A percentile compares a stretch with the other conserved stretches of the same genome.
Evolutionary conservation across 2,888 invertebrate genomes (phyloP).

Genomic region (Lithophane semibrunnea): DNA sequence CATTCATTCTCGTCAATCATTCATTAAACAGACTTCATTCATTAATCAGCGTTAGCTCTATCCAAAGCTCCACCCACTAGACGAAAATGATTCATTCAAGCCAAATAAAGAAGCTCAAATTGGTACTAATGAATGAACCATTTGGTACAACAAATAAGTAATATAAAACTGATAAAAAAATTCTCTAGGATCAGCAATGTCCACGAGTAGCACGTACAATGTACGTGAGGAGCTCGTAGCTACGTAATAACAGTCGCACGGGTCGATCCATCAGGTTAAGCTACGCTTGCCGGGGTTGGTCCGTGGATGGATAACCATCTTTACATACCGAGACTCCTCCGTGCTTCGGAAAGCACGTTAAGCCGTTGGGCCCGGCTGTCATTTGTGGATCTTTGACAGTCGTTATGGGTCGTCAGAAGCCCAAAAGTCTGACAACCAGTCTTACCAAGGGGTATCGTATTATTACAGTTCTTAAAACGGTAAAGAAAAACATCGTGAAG

Average conservation of each 20-base stretch:
- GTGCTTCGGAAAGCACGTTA: too few relatives aligned
- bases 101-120: slow-evolving; percentile 17
- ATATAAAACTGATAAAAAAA: neutral
- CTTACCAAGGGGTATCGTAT: too few relatives aligned
- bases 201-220: neutral
- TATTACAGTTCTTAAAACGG: neutral
- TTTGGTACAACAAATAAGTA: slow-evolving; percentile 6
- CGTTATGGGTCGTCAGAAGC: too few relatives aligned
- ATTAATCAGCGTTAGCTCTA: slow-evolving; percentile 10
- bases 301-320: too few relatives aligned
- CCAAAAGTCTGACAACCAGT: too few relatives aligned
- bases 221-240: too few relatives aligned
- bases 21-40: slow-evolving; percentile 12
- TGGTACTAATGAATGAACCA: slow-evolving; percentile 25
- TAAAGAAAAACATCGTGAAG: neutral
- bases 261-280: too few relatives aligned
- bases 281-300: too few relatives aligned
- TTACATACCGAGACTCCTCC: too few relatives aligned
- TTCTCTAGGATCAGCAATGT: neutral
- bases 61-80: slow-evolving; percentile 19
- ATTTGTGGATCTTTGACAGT: too few relatives aligned
- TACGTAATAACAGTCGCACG: too few relatives aligned
- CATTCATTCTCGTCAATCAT: slow-evolving; percentile 22
- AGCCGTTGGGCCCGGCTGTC: too few relatives aligned
- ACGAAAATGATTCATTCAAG: slow-evolving; percentile 25